phyloP scores from a whole-genome alignment of 2,113 vertebrate genomes.

The Thalassoma bifasciatum region DNA sequence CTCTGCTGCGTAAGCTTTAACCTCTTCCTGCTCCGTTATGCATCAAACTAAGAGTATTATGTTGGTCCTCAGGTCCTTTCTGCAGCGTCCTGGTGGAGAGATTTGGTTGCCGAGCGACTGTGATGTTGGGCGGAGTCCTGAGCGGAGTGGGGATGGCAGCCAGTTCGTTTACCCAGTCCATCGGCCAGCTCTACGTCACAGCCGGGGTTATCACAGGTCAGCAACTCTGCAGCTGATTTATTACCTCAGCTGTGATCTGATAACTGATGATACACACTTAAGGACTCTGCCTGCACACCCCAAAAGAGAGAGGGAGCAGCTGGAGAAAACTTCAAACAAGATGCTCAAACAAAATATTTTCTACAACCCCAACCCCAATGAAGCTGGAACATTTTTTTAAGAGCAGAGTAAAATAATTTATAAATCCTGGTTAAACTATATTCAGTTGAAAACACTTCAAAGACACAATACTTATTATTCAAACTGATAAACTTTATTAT shows the following conservation, averaged over 20 bases:
- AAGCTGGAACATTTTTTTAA: too few relatives aligned
- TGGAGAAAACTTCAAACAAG: not conserved
- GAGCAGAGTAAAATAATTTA: too few relatives aligned
- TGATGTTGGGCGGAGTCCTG: constrained; percentile 92
- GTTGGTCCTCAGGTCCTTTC: constrained; percentile 87
- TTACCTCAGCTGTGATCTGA: not conserved
- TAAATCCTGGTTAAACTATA: too few relatives aligned
- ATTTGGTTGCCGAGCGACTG: constrained; percentile 87
- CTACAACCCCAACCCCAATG: too few relatives aligned
- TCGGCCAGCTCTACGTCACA: constrained; percentile 88
- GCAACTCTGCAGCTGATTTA: constrained; percentile 35
- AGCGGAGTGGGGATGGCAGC: constrained; percentile 91
- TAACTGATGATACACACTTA: not conserved
- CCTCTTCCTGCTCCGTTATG: constrained; percentile 11
- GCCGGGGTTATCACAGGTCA: constrained; percentile 91
- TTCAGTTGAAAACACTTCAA: too few relatives aligned
- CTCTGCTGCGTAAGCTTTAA: not conserved
- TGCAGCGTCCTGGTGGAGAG: constrained; percentile 90
- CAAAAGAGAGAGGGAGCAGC: not conserved
- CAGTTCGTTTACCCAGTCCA: constrained; percentile 88
- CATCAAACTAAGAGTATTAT: constrained; percentile 54
- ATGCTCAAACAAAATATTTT: too few relatives aligned
- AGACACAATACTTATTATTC: too few relatives aligned
- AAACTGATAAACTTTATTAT: too few relatives aligned
- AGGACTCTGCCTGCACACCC: fast-evolving